Evolutionary conservation across 2,113 vertebrate genomes (phyloP).

Genomic region (Bettongia penicillata): DNA sequence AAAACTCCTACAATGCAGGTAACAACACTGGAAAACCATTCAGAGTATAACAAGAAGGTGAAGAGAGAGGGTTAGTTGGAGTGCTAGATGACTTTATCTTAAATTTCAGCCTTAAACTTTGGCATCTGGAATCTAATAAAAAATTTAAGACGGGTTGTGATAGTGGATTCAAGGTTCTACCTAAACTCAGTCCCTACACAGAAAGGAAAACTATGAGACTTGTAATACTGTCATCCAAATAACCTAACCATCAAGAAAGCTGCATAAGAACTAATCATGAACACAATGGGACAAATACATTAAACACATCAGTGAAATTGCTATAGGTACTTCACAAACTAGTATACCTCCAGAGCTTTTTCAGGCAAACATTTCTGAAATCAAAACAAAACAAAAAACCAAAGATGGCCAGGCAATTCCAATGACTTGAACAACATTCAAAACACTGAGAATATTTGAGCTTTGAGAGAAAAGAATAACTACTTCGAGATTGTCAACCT

Average conservation of each 20-base stretch:
- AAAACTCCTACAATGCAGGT: constrained; percentile 37
- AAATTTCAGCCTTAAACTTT: constrained; percentile 62
- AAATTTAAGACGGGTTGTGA: constrained; percentile 22
- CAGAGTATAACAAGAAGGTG: constrained; percentile 46
- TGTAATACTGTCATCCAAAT: constrained; percentile 32
- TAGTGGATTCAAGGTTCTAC: constrained; percentile 66
- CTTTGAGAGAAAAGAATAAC: constrained; percentile 41
- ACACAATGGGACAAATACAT: constrained; percentile 51
- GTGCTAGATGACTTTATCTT: constrained; percentile 50
- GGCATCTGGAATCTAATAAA: constrained; percentile 46
- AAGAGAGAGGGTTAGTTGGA: constrained; percentile 65
- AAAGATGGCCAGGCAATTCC: constrained; percentile 31
- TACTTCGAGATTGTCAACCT: constrained; percentile 36
- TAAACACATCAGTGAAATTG: constrained; percentile 39
- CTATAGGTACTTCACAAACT: constrained; percentile 26
- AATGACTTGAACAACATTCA: constrained; percentile 49
- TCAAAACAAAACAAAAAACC: no score
- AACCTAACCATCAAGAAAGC: constrained; percentile 47
- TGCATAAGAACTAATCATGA: constrained; percentile 43
- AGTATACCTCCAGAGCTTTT: constrained; percentile 28
- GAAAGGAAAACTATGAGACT: constrained; percentile 57
- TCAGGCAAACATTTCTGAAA: constrained; percentile 31
- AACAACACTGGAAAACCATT: constrained; percentile 58
- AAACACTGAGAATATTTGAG: constrained; percentile 55
- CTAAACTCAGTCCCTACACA: constrained; percentile 51